phyloP scores from a whole-genome alignment of 1,140 invertebrate genomes.

The Drosophila trapezifrons region DNA sequence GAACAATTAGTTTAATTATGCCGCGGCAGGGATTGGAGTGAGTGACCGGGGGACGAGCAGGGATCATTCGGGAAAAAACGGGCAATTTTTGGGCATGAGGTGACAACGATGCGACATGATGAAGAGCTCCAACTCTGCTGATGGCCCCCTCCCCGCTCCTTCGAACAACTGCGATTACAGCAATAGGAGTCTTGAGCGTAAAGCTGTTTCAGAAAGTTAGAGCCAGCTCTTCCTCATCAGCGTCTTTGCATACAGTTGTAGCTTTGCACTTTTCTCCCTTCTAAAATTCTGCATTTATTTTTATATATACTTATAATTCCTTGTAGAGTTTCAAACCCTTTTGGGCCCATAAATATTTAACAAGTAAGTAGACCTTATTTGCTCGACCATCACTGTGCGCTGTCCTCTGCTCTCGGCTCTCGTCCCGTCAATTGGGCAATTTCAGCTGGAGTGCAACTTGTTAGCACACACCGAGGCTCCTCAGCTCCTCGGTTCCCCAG shows the following conservation, averaged over 20 bases:
- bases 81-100: constrained; percentile 72
- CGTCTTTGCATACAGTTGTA: too few relatives aligned
- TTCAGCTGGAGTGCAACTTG: constrained; percentile 69
- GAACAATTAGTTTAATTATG: constrained; percentile 82
- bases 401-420: constrained; percentile 7
- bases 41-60: too few relatives aligned
- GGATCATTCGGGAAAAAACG: constrained; percentile 31
- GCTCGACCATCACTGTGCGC: constrained; percentile 3
- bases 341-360: not conserved
- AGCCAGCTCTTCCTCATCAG: not conserved
- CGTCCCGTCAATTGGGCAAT: constrained; percentile 73
- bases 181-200: not conserved
- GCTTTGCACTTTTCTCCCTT: not conserved
- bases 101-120: constrained; percentile 82
- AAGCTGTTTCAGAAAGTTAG: too few relatives aligned
- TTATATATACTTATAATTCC: not conserved
- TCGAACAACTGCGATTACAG: not conserved
- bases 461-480: constrained; percentile 50
- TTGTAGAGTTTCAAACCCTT: too few relatives aligned
- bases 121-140: constrained; percentile 48
- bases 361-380: constrained; percentile 2
- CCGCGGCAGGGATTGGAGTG: constrained; percentile 7
- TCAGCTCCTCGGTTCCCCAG: not conserved
- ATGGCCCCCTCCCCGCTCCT: constrained; percentile 7
- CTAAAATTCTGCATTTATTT: not conserved